Evolutionary conservation across 2,797 vertebrate genomes (phyloP), one percentile per base, ranked within the genome.

Genomic region (Nannoperca obscura): DNA sequence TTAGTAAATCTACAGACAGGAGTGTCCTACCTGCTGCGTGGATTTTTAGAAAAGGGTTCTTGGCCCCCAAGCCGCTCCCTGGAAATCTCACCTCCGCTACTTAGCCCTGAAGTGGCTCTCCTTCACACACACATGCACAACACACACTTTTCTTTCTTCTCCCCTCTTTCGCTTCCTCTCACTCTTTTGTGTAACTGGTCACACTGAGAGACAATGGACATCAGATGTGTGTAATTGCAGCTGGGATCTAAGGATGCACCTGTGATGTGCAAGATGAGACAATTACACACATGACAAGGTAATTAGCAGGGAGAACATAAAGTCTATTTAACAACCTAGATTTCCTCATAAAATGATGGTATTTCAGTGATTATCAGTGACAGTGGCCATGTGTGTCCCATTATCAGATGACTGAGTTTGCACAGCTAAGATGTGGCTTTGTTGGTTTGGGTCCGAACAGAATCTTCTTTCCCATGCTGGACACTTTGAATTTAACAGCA

Each of bases 151-250:
- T 80, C 83, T 79, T 82, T 61, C 85, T 77, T 81, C 74, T 65
- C 42, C 70, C 59, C 38, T 24, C 27, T 6, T 57, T 60, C 74
- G 74, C 84, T 83, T 87, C 80, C 76, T 74, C 75, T 52, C 7
- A 1, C 77, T 74, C 46, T 57, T 84, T 79, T 49, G 81, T 74
- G 71, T 24, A 76, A 80, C 78, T 40, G 70, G 42, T 60, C 83
- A 80, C 71, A 38, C 74, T 47, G 71, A 42, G 75, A 83, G 78
- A 85, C 88, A 86, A 93, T 89, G 88, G 92, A 57, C 80, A 82
- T 93, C 91, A 92, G 89, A 93, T 92, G 91, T 91, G 85, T 54
- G 40, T 87, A 90, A 91, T 81, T 69, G 76, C 79, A 10, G 36
- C 80, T 54, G 71, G 66, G 89, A 89, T 90, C 81, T 82, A 89